Base-by-base conservation (phyloP, 1,140 invertebrate genomes). In the Cryptotermes secundus region DNA sequence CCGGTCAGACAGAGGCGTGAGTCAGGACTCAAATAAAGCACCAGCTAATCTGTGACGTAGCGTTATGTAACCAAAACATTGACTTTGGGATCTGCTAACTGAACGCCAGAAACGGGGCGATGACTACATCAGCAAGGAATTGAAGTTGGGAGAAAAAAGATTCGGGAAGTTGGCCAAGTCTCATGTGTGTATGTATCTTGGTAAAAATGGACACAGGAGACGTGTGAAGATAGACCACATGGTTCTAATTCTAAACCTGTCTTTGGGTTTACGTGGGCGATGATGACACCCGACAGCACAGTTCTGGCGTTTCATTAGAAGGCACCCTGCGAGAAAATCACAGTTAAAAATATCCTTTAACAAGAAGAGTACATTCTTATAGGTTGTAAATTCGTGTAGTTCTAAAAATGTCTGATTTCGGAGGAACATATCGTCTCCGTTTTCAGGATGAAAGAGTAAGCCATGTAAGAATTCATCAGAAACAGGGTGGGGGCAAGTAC, bases 11-110 rank as follows among this genome's bases (percentile, higher is more conserved):
- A 36, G 34, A 34, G 24, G 45, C 72, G 83, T 83, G 83, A 83
- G 49, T 83, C 53, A 72, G 45, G 83, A 12, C 83, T 34, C 36
- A 83, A 83, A 83, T 83, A 83, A 83, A 82, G 36, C 45, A 79
- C 83, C 59, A 83, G 83, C 83, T 83, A 83, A 83, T 83, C 24
- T 72, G 53, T 83, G 83, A 83, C 83, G 83, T 83, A 45, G 34
- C 72, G 53, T 83, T 83, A 83, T 83, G 83, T 83, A 83, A 83
- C 83, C 80, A 81, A 81, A 45, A 82, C 36, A 45, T 82, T 82
- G 81, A 45, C 81, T 82, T 35, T 53, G n/a, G 81, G 26, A 31
- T n/a, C 16, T 36, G 83, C 31, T 19, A 72, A 42, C 38, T 22
- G 83, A 31, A 34, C 22, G 59, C 38, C 45, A 36, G 59, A 72